Evolutionary conservation across 2,113 vertebrate species (phyloP).

Genomic region (Python bivittatus): DNA sequence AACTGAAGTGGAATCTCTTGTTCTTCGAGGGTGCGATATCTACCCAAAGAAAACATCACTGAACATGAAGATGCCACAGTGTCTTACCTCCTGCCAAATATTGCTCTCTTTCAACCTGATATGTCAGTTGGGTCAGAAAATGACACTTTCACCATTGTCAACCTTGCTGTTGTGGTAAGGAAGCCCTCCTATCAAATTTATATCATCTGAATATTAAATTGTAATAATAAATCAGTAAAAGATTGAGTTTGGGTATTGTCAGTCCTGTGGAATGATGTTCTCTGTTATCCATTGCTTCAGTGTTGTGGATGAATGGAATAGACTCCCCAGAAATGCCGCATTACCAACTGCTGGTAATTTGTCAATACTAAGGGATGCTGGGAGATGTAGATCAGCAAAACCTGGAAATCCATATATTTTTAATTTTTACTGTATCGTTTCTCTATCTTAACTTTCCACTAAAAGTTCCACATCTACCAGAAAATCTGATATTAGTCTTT

Average conservation of each 20-base stretch:
- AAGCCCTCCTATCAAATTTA: background rate
- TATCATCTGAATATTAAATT: background rate
- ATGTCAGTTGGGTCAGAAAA: constrained; percentile 85
- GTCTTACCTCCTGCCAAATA: constrained; percentile 78
- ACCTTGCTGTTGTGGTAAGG: constrained; percentile 90
- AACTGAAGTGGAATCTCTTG: background rate
- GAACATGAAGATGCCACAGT: constrained; percentile 71
- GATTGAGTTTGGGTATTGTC: background rate
- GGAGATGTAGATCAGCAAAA: background rate
- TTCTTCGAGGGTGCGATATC: constrained; percentile 81
- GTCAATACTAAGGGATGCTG: background rate
- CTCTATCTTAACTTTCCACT: background rate
- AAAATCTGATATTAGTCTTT: too few relatives aligned
- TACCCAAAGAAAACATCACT: constrained; percentile 82
- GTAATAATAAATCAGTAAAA: background rate
- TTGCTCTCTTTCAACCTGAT: constrained; percentile 80
- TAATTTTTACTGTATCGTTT: background rate
- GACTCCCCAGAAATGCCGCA: background rate
- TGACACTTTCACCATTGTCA: constrained; percentile 81
- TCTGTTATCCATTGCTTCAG: background rate
- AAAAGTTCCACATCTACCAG: too few relatives aligned
- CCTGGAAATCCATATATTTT: background rate
- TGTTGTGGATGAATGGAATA: background rate
- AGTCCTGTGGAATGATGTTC: background rate
- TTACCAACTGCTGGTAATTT: background rate